Base-by-base conservation (phyloP, 1,140 invertebrate species). In the Sarcophaga bullata region DNA sequence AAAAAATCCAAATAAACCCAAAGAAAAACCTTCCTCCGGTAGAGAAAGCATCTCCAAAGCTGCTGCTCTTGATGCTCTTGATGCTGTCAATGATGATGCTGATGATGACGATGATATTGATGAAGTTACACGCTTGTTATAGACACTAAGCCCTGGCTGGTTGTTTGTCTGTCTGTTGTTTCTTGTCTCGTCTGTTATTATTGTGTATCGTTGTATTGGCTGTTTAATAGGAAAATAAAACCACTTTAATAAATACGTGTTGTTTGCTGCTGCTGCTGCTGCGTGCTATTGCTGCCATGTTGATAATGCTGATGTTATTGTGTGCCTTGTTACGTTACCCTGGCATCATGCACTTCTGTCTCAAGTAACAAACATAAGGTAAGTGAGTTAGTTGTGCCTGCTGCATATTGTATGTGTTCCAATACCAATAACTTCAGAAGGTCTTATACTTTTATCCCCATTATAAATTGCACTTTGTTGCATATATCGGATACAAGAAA, bases 171-270 rank as follows among this genome's bases (percentile, higher is more conserved):
- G 25, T 37, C 25, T 58, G 13, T 13, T n/a, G 13, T 37, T 37
- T 37, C 25, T 2, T 4, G 25, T 37, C 25, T 37, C 25, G n/a
- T 37, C 4, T 37, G 25, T 37, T 68, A 68, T 68, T 3, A 68
- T 25, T 19, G 62, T 37, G 25, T 4, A 37, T 37, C 25, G 25
- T 37, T 37, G n/a, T 68, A 68, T 68, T 68, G 17, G 19, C 19
- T 68, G 62, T 58, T 58, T 68, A 68, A 68, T 68, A 68, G 62
- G 9, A 68, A 68, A 17, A 19, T 68, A n/a, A 68, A 68, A 68
- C 62, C 62, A 25, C 62, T 68, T 19, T 68, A 68, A 68, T 17
- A 68, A 68, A 25, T 19, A 68, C 62, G 19, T 68, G 62, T 68
- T 68, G 19, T 9, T 68, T 37, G 4, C 8, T 68, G 62, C n/a